Base-by-base conservation (phyloP, 2,113 vertebrate species). In the Cynoglossus semilaevis region DNA sequence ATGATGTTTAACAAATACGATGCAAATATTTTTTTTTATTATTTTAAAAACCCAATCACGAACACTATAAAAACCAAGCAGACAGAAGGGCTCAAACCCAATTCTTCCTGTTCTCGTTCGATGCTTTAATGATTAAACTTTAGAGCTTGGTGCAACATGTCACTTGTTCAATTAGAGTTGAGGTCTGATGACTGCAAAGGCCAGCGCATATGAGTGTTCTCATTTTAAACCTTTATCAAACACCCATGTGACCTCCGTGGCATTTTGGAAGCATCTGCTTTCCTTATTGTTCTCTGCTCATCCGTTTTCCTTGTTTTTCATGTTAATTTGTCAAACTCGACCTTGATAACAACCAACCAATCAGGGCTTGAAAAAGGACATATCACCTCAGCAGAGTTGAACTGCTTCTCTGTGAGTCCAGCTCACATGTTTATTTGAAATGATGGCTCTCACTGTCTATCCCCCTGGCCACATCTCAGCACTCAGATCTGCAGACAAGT, bases 401-500 rank as follows among this genome's bases (percentile, higher is more conserved):
- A 59, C 36, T 38, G 50, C 37, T 58, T 67, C 50, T 34, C 59
- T 41, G 37, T 50, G 47, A 60, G 55, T 56, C 51, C 45, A 54
- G 29, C 56, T 65, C 49, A 85, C 57, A 55, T 60, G 51, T 62
- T 65, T 43, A 41, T 51, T 72, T 11, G 54, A 78, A 74, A 78
- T 67, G 45, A 79, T 72, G 55, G 10, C 53, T 74, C 69, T 72
- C 70, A 29, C 18, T 41, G 53, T 1, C 12, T 52, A 38, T 53
- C 51, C 48, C 51, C 52, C 56, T 41, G 66, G 47, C 67, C 62
- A 53, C 48, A 51, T 76, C 65, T 56, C 59, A 58, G 64, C 67
- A 71, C 79, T 78, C 73, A 66, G 43, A 74, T 79, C 46, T 69
- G 50, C 60, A 52, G 74, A 79, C 52, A 72, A 78, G 72, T 63